A percentile compares a stretch with the other conserved stretches of the same genome.
Conservation (phyloP, 2,888 invertebrate genomes). For the Artemia sinica region DNA sequence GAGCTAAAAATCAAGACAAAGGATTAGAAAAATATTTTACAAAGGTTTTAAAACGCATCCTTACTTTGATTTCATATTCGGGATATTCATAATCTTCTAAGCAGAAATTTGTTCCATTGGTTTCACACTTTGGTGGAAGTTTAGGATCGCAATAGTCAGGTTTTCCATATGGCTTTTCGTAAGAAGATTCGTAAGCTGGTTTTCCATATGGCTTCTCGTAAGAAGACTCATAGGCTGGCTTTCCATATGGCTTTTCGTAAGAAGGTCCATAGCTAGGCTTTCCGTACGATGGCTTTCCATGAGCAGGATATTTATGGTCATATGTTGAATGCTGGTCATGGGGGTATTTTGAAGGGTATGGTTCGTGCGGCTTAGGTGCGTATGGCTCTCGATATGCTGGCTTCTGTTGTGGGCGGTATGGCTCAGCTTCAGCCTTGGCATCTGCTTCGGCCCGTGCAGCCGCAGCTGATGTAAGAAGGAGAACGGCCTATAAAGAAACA, state of each 20-base stretch:
- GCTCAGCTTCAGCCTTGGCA: constrained; percentile 1
- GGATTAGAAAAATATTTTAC: too few species aligned
- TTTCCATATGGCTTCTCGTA: constrained; percentile 7
- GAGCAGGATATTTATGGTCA: neutral
- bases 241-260: neutral
- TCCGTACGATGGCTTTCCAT: constrained; percentile 10
- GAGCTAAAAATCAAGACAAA: too few species aligned
- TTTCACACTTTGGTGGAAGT: constrained; percentile 25
- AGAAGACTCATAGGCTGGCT: constrained; percentile 6
- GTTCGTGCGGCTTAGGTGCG: neutral
- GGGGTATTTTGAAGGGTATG: neutral
- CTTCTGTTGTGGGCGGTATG: neutral
- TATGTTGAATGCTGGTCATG: neutral
- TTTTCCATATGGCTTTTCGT: constrained; percentile 14
- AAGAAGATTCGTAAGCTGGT: neutral
- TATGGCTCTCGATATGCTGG: constrained; percentile 5
- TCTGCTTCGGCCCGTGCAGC: constrained; percentile 3
- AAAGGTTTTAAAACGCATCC: too few species aligned
- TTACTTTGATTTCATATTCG: constrained; percentile 25
- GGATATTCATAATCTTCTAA: constrained; percentile 27
- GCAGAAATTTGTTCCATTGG: constrained; percentile 25
- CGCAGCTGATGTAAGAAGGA: constrained; percentile 8
- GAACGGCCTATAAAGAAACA: constrained; percentile 1
- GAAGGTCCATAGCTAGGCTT: constrained; percentile 4
- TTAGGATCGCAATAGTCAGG: constrained; percentile 26